These are phyloP conservation scores for Ellobium chinense DNA, from an alignment of 2,888 invertebrate species.

Conservation along the genomic window DNA sequence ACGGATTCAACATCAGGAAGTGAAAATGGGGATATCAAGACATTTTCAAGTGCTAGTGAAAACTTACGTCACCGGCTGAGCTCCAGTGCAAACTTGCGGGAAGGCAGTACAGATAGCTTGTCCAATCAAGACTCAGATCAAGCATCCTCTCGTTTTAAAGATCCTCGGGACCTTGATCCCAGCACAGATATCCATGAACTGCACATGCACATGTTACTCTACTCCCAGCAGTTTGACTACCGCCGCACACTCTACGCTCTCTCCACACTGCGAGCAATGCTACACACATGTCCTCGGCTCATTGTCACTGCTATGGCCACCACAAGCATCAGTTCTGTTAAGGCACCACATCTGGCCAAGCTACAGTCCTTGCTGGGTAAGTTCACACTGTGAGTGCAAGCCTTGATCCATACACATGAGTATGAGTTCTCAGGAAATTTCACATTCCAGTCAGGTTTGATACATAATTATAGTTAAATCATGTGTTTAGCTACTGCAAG, in stretches of 20 bases:
- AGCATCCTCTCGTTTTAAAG: not conserved
- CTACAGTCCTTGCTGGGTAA: conserved; percentile 82
- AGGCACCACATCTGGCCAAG: conserved; percentile 74
- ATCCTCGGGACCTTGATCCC: conserved; percentile 52
- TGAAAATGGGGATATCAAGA: conserved; percentile 54
- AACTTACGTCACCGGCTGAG: not conserved
- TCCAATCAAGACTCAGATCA: conserved; percentile 38
- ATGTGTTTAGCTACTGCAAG: too few species aligned
- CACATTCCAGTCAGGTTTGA: too few species aligned
- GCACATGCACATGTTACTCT: conserved; percentile 91
- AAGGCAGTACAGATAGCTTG: conserved; percentile 50
- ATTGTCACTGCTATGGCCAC: conserved; percentile 88
- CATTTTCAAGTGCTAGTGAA: conserved; percentile 8
- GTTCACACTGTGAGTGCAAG: too few species aligned
- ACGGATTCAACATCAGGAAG: conserved; percentile 69
- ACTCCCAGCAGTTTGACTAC: conserved; percentile 89
- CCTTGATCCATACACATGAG: too few species aligned
- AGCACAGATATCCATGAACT: conserved; percentile 84
- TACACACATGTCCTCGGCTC: conserved; percentile 85
- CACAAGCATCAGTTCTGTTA: conserved; percentile 83
- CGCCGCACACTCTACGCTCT: conserved; percentile 87
- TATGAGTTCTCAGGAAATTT: too few species aligned
- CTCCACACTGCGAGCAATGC: conserved; percentile 86
- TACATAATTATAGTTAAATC: too few species aligned
- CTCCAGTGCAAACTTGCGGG: not conserved